Evolutionary conservation across 2,797 vertebrate species (phyloP).

Genomic region (Acipenser transmontanus): DNA sequence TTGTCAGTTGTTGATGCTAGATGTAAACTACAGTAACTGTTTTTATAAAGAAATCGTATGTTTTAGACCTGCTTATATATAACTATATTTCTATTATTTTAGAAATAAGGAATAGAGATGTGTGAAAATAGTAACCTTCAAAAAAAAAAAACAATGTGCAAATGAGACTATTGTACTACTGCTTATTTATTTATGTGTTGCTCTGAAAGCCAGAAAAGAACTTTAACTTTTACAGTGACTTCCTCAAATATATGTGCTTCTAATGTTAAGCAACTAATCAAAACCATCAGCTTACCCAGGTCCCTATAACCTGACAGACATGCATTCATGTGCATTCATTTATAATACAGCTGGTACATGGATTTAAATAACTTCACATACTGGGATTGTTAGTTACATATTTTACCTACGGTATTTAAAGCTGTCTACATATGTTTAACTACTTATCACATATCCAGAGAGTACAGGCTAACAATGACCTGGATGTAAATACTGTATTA

Average conservation of each 20-base stretch:
- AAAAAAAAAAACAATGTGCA: constrained; percentile 1
- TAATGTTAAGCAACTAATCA: constrained; percentile 38
- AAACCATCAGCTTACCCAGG: constrained; percentile 31
- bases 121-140: neutral
- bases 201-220: constrained; percentile 15
- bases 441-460: constrained; percentile 36
- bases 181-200: too few species aligned
- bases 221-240: constrained; percentile 29
- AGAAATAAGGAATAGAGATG: neutral
- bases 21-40: constrained; percentile 52
- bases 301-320: constrained; percentile 30
- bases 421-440: constrained; percentile 43
- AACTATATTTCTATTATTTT: too few species aligned
- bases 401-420: constrained; percentile 33
- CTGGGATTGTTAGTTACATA: constrained; percentile 20
- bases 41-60: constrained; percentile 42
- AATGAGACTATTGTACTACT: too few species aligned
- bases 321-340: constrained; percentile 40
- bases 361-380: constrained; percentile 43
- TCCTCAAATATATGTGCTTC: constrained; percentile 25
- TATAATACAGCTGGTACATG: constrained; percentile 57
- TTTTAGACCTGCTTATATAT: neutral
- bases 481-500: neutral
- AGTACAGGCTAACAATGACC: constrained; percentile 54
- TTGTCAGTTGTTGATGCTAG: constrained; percentile 63